A percentile compares a stretch with the other conserved stretches of the same genome.
phyloP scores from a whole-genome alignment of 2,797 vertebrate genomes.

The Cyprinodon diabolis region DNA sequence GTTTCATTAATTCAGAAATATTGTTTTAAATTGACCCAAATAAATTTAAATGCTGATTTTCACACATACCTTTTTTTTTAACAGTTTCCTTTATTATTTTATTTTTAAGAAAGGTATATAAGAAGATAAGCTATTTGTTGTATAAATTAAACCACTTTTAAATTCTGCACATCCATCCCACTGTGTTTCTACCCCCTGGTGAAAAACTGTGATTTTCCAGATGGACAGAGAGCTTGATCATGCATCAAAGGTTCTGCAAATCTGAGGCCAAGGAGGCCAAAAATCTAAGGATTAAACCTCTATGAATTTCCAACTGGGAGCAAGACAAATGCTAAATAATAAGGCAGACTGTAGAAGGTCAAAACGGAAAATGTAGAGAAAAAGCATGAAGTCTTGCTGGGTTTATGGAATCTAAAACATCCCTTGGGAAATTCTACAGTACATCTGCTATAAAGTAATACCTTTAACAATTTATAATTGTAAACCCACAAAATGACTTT shows the following conservation, averaged over 20 bases:
- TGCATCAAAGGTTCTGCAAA: constrained; percentile 41
- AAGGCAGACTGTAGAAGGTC: neutral
- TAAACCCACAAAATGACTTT: constrained; percentile 22
- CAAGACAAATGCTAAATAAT: constrained; percentile 9
- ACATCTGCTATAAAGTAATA: constrained; percentile 13
- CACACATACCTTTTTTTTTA: neutral
- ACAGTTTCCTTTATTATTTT: neutral
- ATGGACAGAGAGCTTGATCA: constrained; percentile 52
- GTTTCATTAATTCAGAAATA: too few species aligned
- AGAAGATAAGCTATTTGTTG: constrained; percentile 25
- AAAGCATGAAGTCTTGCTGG: neutral
- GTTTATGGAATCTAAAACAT: neutral
- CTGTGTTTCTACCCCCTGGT: constrained; percentile 39
- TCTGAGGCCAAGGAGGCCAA: constrained; percentile 47
- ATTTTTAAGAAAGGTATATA: neutral
- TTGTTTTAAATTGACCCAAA: too few species aligned
- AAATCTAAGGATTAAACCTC: constrained; percentile 28
- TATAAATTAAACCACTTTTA: constrained; percentile 20
- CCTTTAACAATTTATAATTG: neutral
- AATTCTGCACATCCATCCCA: constrained; percentile 41
- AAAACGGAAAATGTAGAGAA: constrained; percentile 1
- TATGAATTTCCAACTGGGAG: constrained; percentile 32
- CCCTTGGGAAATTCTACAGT: constrained; percentile 18
- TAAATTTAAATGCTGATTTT: too few species aligned
- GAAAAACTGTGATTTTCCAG: constrained; percentile 50